Evolutionary conservation across 1,140 invertebrate genomes (phyloP), one percentile per base, ranked within the genome.

Genomic region (Halesus radiatus): DNA sequence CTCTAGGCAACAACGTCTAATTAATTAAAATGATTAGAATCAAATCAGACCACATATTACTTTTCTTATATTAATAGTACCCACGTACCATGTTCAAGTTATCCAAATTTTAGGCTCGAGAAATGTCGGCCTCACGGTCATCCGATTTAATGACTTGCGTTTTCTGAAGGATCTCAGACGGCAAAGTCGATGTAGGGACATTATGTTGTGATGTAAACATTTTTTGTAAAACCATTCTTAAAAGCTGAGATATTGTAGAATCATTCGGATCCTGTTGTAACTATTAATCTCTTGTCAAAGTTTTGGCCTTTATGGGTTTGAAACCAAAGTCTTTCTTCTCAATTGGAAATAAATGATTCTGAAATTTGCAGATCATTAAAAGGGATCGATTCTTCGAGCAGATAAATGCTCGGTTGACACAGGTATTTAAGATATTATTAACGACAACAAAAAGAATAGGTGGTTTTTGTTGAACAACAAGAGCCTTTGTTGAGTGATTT

Each of bases 141-240:
- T 45, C 70, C 52, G 15, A 54, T 73, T 79, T 73, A 62, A 66
- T 79, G 78, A 79, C 78, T 60, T 62, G 78, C 78, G 64, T 52
- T 73, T 78, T 74, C 22, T 73, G 77, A 50, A 73, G 76, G 68
- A 79, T 79, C 68, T 62, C 23, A 79, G 66, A 32, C 70, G 53
- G 53, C 32, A 62, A 79, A 73, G 68, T 50, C 56, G 52, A 54
- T 70, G 64, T 45, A 73, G 29, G 37, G 54, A 79, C 68, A 79
- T 53, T 26, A 56, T 73, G 37, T 79, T 79, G 72, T 56, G 78
- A 79, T 79, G 78, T 79, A 79, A 79, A 79, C 78, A 79, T 79
- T 79, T 79, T 79, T 79, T 68, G 52, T 64, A 23, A 20, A 66
- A 73, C 68, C 68, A 79, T 79, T 79, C 68, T 79, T 60, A 66